Evolutionary conservation across 2,797 vertebrate species (phyloP), one percentile per base, ranked within the genome.

Genomic region (Pogoniulus pusillus): DNA sequence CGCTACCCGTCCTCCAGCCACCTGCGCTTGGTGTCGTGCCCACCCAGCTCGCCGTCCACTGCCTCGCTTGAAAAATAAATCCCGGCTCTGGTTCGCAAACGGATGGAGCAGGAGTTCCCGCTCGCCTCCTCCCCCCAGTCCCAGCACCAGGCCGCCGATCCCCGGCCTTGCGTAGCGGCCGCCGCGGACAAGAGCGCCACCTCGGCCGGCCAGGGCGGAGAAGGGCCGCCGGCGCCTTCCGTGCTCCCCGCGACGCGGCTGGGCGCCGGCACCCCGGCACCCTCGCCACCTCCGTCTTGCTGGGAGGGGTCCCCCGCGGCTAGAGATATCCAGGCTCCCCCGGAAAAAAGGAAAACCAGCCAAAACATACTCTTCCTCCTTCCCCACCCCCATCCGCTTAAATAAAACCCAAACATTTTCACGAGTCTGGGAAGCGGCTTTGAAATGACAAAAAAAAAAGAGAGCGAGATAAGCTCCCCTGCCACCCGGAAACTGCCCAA

Each of bases 111-210:
- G 24, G 9, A 83, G 19, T 14, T 12, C 7, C n/a, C 70, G 35
- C 47, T 60, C 55, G 7, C 69, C 22, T 13, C 64, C 62, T 51
- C 58, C 47, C 34, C 10, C 63, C 7, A 5, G 65, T 32, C 65
- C 32, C 30, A 35, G 80, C 65, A 27, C 64, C 87, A 97, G 97
- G 97, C 97, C 97, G 91, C 70, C 20, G 41, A 96, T 97, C 97
- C 97, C 95, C 97, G 96, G 96, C 75, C 97, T 97, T 81, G 96
- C 95, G 83, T 97, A 95, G 76, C 82, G 37, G 85, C 74, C 43
- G 82, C 86, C 27, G 51, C 97, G 57, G 39, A 8, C 57, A 19
- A 14, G 62, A 34, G 8, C 26, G 16, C 77, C 85, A 63, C 70
- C 69, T 88, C n/a, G 47, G 64, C 78, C 86, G 93, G 93, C 49